Conservation (phyloP, 2,113 vertebrate species). For the Polyodon spathula region DNA sequence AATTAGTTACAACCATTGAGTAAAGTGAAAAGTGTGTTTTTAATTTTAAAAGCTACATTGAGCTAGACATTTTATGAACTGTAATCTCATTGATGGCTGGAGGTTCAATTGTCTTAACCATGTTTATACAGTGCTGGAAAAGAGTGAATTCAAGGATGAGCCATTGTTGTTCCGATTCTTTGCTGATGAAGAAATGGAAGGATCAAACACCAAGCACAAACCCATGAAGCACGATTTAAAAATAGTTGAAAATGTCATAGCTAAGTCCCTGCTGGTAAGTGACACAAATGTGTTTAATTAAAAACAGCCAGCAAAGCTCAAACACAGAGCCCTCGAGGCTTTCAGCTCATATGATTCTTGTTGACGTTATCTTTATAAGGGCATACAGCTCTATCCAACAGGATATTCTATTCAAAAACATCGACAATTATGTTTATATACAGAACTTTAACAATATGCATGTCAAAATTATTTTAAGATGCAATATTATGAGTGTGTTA, state of each 20-base stretch:
- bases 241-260: constrained; percentile 92
- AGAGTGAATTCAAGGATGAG: constrained; percentile 97
- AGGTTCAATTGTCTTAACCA: constrained; percentile 1
- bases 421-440: too few species aligned
- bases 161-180: constrained; percentile 93
- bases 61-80: too few species aligned
- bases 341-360: constrained; percentile 2
- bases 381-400: too few species aligned
- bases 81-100: not conserved
- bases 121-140: constrained; percentile 74
- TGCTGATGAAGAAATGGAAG: constrained; percentile 97
- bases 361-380: too few species aligned
- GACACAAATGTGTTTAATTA: constrained; percentile 11
- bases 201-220: constrained; percentile 93
- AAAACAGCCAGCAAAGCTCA: constrained; percentile 18
- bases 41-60: too few species aligned
- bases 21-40: too few species aligned
- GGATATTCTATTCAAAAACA: too few species aligned
- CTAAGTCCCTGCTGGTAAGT: constrained; percentile 91
- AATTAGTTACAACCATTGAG: too few species aligned
- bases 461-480: too few species aligned
- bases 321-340: not conserved
- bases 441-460: too few species aligned
- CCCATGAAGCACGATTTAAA: constrained; percentile 95
- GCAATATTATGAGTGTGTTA: too few species aligned